Evolutionary conservation across 1,140 invertebrate species (phyloP).

Genomic region (Heliothis virescens): DNA sequence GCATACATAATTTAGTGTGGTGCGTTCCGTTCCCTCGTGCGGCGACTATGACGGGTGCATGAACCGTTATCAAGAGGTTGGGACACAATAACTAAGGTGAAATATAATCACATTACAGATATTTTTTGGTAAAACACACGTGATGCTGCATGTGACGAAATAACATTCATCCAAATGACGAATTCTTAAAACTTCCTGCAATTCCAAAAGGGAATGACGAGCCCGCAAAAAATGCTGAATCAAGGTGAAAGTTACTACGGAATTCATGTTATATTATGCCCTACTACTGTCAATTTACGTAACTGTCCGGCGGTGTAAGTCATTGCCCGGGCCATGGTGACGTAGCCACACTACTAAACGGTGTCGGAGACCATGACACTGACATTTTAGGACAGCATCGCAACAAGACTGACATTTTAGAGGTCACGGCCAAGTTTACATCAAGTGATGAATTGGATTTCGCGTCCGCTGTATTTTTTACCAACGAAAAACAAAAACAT

Average conservation of each 20-base stretch:
- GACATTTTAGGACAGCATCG: conserved; percentile 8
- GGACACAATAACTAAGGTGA: conserved; percentile 19
- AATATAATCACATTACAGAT: background rate
- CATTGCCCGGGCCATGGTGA: background rate
- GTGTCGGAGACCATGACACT: conserved; percentile 20
- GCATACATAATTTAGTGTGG: conserved; percentile 44
- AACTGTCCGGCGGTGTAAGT: background rate
- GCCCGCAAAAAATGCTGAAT: background rate
- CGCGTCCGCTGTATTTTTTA: no score
- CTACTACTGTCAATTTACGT: background rate
- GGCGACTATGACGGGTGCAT: conserved; percentile 31
- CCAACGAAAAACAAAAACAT: no score
- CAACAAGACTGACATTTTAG: background rate
- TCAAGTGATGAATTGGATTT: background rate
- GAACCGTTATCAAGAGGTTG: conserved; percentile 45
- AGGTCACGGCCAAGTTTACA: background rate
- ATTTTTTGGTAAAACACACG: conserved; percentile 12
- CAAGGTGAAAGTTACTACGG: conserved; percentile 13
- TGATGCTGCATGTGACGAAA: conserved; percentile 1
- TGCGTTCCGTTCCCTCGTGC: conserved; percentile 36
- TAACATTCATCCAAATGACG: no score
- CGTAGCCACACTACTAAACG: background rate
- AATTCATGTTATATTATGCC: background rate
- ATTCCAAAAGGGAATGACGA: background rate
- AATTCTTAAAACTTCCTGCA: background rate